Conservation (phyloP, 2,797 vertebrate species). For the Odontamblyopus rebecca region DNA sequence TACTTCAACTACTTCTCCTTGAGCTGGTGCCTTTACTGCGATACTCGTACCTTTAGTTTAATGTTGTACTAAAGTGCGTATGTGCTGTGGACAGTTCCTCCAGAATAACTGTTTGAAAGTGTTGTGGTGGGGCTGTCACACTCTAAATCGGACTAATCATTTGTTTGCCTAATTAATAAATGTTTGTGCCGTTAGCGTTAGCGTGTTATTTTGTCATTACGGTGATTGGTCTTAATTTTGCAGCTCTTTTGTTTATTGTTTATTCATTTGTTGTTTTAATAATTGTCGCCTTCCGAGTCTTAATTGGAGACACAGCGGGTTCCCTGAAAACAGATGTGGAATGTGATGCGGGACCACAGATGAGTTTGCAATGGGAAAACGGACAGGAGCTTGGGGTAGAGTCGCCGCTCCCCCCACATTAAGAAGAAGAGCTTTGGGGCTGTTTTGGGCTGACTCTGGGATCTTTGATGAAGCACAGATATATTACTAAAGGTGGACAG, state of each 20-base stretch:
- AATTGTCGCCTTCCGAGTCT: conserved; percentile 7
- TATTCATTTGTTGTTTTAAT: conserved; percentile 1
- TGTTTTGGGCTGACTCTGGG: not conserved
- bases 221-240: conserved; percentile 6
- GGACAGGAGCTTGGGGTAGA: not conserved
- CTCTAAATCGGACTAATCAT: conserved; percentile 12
- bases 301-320: not conserved
- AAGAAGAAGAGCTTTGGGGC: not conserved
- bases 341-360: not conserved
- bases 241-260: conserved; percentile 5
- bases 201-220: not conserved
- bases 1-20: no score
- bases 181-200: conserved; percentile 1
- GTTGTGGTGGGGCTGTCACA: not conserved
- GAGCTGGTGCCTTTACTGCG: not conserved
- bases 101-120: not conserved
- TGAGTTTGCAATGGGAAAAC: no score
- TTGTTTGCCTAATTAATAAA: conserved; percentile 2
- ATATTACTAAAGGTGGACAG: no score
- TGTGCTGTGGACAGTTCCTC: not conserved
- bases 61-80: not conserved
- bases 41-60: not conserved
- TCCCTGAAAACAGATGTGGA: not conserved
- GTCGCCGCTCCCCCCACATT: not conserved
- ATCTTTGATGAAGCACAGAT: not conserved